Conservation (phyloP, 2,797 vertebrate genomes). For the Gallinago stenura region DNA sequence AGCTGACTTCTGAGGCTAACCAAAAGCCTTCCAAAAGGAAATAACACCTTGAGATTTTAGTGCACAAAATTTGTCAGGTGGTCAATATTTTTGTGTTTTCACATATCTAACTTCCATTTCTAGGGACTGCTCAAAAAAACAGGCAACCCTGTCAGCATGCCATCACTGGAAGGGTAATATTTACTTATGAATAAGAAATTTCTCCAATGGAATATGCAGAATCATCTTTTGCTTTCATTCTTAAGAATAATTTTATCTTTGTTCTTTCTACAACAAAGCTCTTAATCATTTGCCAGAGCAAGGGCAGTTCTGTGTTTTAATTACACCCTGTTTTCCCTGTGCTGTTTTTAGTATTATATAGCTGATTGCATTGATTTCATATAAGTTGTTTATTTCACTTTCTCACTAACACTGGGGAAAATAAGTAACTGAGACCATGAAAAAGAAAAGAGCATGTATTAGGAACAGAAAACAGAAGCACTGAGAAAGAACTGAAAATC, state of each 20-base stretch:
- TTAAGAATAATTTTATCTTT: neutral
- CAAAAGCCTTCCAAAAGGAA: neutral
- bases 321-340: neutral
- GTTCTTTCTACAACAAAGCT: neutral
- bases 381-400: neutral
- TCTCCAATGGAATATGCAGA: neutral
- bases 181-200: neutral
- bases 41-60: neutral
- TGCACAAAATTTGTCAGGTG: neutral
- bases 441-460: neutral
- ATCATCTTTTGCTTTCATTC: neutral
- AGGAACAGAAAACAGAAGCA: neutral
- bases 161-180: neutral
- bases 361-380: neutral
- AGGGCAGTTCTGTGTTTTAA: slow-evolving; percentile 38
- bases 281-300: neutral
- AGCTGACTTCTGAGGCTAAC: neutral
- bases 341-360: neutral
- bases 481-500: neutral
- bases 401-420: neutral
- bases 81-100: neutral
- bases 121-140: neutral
- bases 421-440: neutral
- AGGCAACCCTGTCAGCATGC: neutral
- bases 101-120: neutral